phyloP scores from a whole-genome alignment of 2,113 vertebrate genomes.

The Tyto alba region DNA sequence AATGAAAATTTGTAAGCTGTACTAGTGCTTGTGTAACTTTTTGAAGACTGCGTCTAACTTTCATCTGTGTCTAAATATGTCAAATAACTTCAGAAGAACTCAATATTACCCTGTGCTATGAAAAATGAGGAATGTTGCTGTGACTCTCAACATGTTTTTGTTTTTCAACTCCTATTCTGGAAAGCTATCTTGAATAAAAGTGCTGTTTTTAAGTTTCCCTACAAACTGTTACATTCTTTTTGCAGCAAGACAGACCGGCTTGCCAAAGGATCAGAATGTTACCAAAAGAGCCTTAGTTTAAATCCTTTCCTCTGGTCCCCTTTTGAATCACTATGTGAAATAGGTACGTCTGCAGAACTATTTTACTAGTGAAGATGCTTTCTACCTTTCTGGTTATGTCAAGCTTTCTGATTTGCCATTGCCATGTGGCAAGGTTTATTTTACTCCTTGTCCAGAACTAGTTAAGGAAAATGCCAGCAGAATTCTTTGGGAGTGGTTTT shows the following conservation, averaged over 20 bases:
- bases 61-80: neutral
- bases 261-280: slow-evolving; percentile 98
- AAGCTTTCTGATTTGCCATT: neutral
- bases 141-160: neutral
- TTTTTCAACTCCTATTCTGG: neutral
- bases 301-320: slow-evolving; percentile 99
- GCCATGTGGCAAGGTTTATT: neutral
- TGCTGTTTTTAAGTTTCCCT: slow-evolving; percentile 15
- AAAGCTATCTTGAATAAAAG: slow-evolving; percentile 20
- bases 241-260: slow-evolving; percentile 89
- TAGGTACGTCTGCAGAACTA: slow-evolving; percentile 78
- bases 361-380: neutral
- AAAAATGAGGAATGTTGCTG: neutral
- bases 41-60: neutral
- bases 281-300: slow-evolving; percentile 96
- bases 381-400: accelerated
- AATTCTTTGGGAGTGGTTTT: neutral
- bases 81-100: neutral
- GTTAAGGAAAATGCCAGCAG: neutral
- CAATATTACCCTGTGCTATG: neutral
- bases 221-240: slow-evolving; percentile 40
- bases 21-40: neutral
- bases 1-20: neutral
- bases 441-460: neutral
- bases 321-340: slow-evolving; percentile 96